A percentile compares a stretch with the other conserved stretches of the same genome.
Conservation (phyloP, 2,797 vertebrate genomes). For the Lepilemur ruficaudatus region DNA sequence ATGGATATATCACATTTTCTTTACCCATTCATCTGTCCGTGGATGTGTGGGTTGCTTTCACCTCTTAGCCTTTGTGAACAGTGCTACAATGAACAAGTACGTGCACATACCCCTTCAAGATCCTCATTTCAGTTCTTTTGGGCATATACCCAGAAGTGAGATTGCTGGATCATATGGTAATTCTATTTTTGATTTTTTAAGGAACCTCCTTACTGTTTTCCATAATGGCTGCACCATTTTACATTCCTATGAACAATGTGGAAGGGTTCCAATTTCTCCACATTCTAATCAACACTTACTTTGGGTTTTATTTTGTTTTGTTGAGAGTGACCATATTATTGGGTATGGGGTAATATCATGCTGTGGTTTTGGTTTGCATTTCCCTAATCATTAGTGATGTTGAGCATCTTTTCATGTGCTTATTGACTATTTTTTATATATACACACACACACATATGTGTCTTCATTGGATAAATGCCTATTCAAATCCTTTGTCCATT, state of each 20-base stretch:
- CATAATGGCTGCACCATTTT: not conserved
- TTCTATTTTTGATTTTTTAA: not conserved
- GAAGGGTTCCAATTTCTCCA: not conserved
- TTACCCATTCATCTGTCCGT: not conserved
- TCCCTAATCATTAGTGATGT: not conserved
- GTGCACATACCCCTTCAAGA: not conserved
- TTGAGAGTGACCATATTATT: not conserved
- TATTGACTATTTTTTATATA: not conserved
- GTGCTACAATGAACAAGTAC: not conserved
- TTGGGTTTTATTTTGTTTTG: not conserved
- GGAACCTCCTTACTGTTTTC: not conserved
- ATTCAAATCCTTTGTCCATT: not conserved
- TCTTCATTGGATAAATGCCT: not conserved
- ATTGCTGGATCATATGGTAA: not conserved
- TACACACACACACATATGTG: no score
- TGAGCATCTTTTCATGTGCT: not conserved
- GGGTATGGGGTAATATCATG: not conserved
- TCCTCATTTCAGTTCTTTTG: not conserved
- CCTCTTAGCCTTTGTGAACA: not conserved
- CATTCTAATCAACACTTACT: not conserved
- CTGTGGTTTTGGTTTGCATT: not conserved
- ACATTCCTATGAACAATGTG: not conserved
- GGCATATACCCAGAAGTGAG: not conserved
- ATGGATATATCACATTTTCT: not conserved
- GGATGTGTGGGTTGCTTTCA: not conserved